Percentiles rank a stretch among this genome's conserved stretches.
These are phyloP conservation scores for Brachypteracias leptosomus DNA, from an alignment of 2,113 vertebrate genomes.

Conservation along the genomic window DNA sequence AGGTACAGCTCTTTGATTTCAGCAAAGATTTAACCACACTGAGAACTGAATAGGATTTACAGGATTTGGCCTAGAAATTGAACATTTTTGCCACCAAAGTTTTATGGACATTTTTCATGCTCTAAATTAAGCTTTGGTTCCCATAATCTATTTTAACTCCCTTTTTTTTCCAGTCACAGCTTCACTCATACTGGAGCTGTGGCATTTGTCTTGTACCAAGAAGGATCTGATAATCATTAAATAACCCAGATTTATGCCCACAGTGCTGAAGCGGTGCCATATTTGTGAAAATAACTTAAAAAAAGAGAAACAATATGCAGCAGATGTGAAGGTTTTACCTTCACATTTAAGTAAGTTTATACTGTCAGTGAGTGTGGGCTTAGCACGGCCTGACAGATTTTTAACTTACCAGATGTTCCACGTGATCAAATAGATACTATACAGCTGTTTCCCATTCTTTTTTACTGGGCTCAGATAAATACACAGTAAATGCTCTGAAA, in stretches of 20 bases:
- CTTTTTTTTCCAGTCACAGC: neutral
- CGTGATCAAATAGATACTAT: constrained; percentile 52
- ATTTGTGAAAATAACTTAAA: constrained; percentile 48
- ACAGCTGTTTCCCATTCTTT: constrained; percentile 67
- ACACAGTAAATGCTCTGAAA: constrained; percentile 31
- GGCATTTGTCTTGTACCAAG: constrained; percentile 41
- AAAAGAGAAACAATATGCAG: constrained; percentile 11
- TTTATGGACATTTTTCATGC: constrained; percentile 18
- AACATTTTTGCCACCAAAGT: neutral
- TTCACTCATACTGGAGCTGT: neutral
- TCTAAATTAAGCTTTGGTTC: constrained; percentile 21
- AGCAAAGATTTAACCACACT: neutral
- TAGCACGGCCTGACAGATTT: constrained; percentile 40
- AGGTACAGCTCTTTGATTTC: neutral
- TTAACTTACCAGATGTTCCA: constrained; percentile 58
- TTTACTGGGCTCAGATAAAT: constrained; percentile 53
- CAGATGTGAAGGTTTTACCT: constrained; percentile 67
- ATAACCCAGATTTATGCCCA: constrained; percentile 31
- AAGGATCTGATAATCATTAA: constrained; percentile 43
- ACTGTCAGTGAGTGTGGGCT: constrained; percentile 62
- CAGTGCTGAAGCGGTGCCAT: constrained; percentile 29
- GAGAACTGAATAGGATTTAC: neutral
- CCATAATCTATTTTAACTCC: constrained; percentile 16
- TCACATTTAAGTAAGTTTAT: constrained; percentile 58
- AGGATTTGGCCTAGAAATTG: constrained; percentile 16